Base-by-base conservation (phyloP, 1,140 invertebrate species). In the Piezodorus guildinii region DNA sequence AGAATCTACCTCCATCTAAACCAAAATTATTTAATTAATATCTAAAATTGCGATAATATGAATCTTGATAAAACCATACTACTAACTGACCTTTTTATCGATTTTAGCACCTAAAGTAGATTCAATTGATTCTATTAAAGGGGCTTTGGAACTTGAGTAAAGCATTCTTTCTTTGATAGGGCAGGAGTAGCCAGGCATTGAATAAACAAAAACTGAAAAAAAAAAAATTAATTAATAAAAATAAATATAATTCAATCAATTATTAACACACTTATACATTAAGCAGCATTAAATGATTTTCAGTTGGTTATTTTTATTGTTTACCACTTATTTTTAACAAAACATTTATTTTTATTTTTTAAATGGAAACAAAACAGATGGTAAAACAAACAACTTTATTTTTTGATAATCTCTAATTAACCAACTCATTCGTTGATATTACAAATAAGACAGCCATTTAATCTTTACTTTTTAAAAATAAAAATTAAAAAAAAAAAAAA, bases 141-240 rank as follows among this genome's bases (percentile, higher is more conserved):
- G 88, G 67, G 83, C 86, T 78, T 96, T 97, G 74, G 93, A 96
- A 69, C 93, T 96, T 1, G 94, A 97, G 77, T 98, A 98, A 70
- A 98, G 79, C 95, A 98, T 98, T 70, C 94, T 80, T 75, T 98
- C 94, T 75, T 95, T 96, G 66, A 98, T 91, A 65, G 90, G 85
- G 72, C 91, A 95, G 56, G 80, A 87, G 74, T 94, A 96, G 10
- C 92, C 93, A 21, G 94, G 94, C 91, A 97, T 96, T 14, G 92
- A 95, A 76, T 98, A 98, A 70, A 98, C 91, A 74, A 98, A 98
- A 56, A 98, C 90, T 94, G 79, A 71, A 83, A 84, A 69, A 65
- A 60, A n/a, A 3, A 39, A 17, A 16, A 60, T n/a, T n/a, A 39
- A 43, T 9, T 60, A 15, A 43, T 17, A 73, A 72, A 69, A 8